Evolutionary conservation across 1,140 invertebrate genomes (phyloP), one percentile per base, ranked within the genome.

Genomic region (Drosophila carrolli): DNA sequence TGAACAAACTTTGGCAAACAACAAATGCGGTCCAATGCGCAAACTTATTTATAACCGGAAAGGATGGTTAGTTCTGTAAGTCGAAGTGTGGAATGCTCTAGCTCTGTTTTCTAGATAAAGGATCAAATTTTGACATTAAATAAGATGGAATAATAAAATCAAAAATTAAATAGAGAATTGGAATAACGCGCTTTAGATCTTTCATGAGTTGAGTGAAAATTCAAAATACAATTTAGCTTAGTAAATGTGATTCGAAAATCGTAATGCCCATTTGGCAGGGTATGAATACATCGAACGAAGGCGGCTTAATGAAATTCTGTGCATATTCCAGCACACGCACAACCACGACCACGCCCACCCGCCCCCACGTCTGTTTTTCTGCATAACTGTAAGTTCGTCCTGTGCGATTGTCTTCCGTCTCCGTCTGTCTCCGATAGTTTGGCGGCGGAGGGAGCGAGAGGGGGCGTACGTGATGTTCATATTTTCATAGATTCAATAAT

Each of bases 401-500:
- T 74, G 67, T 67, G 61, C 76, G 76, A 80, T 83, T 89, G 79
- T 88, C 75, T 84, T 83, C 44, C 76, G 47, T 59, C 47, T 63
- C 59, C 29, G 41, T 65, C 38, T 66, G 51, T 54, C 57, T 61
- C 60, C 51, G 16, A 77, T 77, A 88, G 83, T 79, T 82, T 23
- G 44, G 19, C 29, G 11, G 19, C 5, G 27, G 56, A 23, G 51
- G 53, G 23, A 32, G 59, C 40, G 57, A 37, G 57, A 57, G 54
- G 37, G 48, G 54, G 79, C 51, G 84, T 84, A 89, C 84, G 84
- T 89, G 84, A 89, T 89, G 85, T 84, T 84, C 84, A 89, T 89
- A 89, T 89, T 89, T 78, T 89, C 84, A 89, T 89, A 84, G 85
- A 89, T 89, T 89, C 84, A 89, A 89, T 89, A 89, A 89, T 89